These are phyloP conservation scores for Litoditis marina DNA, from an alignment of 2,888 invertebrate genomes.

Conservation along the genomic window DNA sequence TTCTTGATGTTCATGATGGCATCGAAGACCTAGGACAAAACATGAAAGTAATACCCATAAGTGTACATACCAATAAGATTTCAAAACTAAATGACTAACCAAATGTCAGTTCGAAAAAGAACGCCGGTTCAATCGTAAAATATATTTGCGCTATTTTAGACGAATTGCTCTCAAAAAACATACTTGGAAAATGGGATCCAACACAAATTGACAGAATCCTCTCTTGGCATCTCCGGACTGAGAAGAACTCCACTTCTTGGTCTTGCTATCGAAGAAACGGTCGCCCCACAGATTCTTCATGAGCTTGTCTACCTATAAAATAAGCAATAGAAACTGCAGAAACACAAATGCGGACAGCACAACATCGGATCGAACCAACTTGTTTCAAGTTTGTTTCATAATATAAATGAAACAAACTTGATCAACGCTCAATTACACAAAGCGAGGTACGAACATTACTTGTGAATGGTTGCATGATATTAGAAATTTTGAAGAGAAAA, in stretches of 20 bases:
- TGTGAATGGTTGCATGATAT: background rate
- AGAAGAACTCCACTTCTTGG: constrained; percentile 85
- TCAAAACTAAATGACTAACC: background rate
- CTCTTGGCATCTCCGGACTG: constrained; percentile 79
- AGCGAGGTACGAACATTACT: background rate
- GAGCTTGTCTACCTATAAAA: constrained; percentile 77
- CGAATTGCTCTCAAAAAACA: background rate
- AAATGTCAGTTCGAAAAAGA: too few relatives aligned
- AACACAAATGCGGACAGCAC: too few relatives aligned
- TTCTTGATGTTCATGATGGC: constrained; percentile 89
- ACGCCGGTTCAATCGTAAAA: too few relatives aligned
- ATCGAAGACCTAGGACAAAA: constrained; percentile 69
- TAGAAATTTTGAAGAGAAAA: constrained; percentile 7
- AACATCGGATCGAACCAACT: too few relatives aligned
- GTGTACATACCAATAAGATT: constrained; percentile 53
- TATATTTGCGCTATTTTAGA: background rate
- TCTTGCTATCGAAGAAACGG: constrained; percentile 93
- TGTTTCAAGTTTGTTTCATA: background rate
- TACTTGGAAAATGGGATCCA: constrained; percentile 93
- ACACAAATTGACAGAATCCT: constrained; percentile 96
- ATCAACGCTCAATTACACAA: background rate
- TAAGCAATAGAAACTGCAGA: too few relatives aligned
- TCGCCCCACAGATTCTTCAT: constrained; percentile 96
- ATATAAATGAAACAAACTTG: constrained; percentile 4
- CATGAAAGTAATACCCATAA: too few relatives aligned